Conservation (phyloP, 2,113 vertebrate species). For the Ciconia stormi region DNA sequence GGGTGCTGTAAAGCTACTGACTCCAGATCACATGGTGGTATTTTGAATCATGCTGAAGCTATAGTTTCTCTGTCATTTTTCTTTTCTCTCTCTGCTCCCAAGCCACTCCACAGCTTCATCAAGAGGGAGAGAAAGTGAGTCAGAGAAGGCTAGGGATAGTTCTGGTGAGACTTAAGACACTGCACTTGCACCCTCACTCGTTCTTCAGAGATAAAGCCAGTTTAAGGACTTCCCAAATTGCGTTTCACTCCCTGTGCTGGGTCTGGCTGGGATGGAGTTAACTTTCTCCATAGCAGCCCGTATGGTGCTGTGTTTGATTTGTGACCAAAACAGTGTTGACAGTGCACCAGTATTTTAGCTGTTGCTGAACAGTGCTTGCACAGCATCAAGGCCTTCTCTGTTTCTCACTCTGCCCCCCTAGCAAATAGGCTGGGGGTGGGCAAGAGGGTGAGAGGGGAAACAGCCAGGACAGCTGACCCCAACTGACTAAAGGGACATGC, state of each 20-base stretch:
- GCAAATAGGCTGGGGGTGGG: not conserved
- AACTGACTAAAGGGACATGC: not conserved
- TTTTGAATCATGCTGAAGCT: not conserved
- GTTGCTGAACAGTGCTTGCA: not conserved
- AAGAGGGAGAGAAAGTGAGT: not conserved
- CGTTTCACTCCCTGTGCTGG: not conserved
- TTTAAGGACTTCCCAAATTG: not conserved
- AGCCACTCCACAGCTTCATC: not conserved
- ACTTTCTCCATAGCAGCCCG: accelerated
- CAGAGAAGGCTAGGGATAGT: not conserved
- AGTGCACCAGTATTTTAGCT: not conserved
- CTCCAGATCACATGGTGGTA: not conserved
- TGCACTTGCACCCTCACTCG: not conserved
- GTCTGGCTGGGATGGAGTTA: not conserved
- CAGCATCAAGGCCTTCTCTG: not conserved
- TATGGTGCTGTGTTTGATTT: not conserved
- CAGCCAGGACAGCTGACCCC: not conserved
- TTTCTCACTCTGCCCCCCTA: not conserved
- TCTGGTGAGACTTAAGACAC: not conserved
- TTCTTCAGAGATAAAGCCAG: not conserved
- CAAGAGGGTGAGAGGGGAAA: not conserved
- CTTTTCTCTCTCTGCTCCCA: not conserved
- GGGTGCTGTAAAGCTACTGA: not conserved
- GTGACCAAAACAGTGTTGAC: not conserved
- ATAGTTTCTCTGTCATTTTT: not conserved